Evolutionary conservation across 2,888 invertebrate species (phyloP).

Genomic region (Cephonodes hylas): DNA sequence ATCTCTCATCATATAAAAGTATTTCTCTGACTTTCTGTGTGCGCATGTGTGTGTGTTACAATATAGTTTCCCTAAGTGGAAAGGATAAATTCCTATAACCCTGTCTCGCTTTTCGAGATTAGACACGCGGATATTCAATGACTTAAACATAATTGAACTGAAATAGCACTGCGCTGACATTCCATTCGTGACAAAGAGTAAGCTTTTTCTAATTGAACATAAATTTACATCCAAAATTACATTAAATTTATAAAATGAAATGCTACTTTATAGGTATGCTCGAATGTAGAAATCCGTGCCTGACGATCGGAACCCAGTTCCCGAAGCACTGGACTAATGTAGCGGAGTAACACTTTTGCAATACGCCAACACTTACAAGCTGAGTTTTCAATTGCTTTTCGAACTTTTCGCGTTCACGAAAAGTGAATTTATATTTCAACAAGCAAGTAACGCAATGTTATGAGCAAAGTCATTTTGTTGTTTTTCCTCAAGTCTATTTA

Average conservation of each 20-base stretch:
- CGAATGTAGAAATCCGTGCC: background rate
- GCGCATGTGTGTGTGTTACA: too few species aligned
- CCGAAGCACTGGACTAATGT: background rate
- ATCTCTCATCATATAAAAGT: too few species aligned
- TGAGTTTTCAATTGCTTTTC: constrained; percentile 32
- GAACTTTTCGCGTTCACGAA: constrained; percentile 62
- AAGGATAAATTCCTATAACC: too few species aligned
- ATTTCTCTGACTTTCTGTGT: too few species aligned
- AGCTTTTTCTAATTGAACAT: too few species aligned
- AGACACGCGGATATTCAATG: too few species aligned
- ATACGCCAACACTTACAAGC: background rate
- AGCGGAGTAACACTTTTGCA: background rate
- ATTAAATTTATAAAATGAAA: background rate
- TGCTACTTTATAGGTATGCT: background rate
- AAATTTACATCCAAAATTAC: too few species aligned
- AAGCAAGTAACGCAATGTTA: background rate
- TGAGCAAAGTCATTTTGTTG: background rate
- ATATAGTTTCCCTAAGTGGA: too few species aligned
- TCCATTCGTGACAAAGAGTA: too few species aligned
- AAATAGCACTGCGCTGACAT: too few species aligned
- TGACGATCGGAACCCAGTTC: background rate
- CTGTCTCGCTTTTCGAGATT: too few species aligned
- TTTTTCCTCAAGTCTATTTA: background rate
- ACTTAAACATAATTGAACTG: too few species aligned
- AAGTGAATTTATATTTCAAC: constrained; percentile 52